A percentile compares a stretch with the other conserved stretches of the same genome.
phyloP scores from a whole-genome alignment of 2,797 vertebrate species.

The Brotula barbata region DNA sequence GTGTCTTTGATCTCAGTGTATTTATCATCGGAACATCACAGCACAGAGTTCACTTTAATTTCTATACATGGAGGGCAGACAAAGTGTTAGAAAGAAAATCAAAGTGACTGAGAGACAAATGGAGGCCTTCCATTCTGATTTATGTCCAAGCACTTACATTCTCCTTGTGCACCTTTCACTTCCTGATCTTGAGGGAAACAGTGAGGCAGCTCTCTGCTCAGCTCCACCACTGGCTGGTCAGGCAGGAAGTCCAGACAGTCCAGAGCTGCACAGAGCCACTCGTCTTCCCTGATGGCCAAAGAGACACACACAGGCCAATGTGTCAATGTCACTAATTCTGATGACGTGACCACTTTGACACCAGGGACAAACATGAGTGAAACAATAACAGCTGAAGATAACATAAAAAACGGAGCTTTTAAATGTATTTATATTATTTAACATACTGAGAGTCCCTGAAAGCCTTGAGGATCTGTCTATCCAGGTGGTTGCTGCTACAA shows the following conservation, averaged over 20 bases:
- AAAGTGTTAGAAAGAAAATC: too few species aligned
- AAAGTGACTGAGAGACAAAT: too few species aligned
- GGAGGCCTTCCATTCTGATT: background rate
- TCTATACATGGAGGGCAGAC: too few species aligned
- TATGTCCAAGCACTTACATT: slow-evolving; percentile 21
- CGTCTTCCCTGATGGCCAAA: slow-evolving; percentile 79
- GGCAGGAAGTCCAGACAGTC: slow-evolving; percentile 91
- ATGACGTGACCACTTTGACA: too few species aligned
- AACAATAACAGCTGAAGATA: too few species aligned
- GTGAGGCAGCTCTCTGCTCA: slow-evolving; percentile 81
- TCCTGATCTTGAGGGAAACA: slow-evolving; percentile 48
- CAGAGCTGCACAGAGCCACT: slow-evolving; percentile 88
- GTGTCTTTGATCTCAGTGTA: too few species aligned
- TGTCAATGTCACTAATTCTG: background rate
- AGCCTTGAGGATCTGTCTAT: slow-evolving; percentile 89
- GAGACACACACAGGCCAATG: background rate
- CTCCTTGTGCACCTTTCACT: background rate
- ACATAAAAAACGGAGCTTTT: too few species aligned
- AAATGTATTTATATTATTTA: too few species aligned
- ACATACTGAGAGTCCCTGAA: slow-evolving; percentile 89
- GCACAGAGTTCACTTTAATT: too few species aligned
- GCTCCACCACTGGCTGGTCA: slow-evolving; percentile 86
- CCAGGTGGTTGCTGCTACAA: slow-evolving; percentile 85
- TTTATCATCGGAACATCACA: too few species aligned
- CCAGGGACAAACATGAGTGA: too few species aligned